phyloP scores from a whole-genome alignment of 2,888 invertebrate genomes.

The Malthinus seriepunctatus region DNA sequence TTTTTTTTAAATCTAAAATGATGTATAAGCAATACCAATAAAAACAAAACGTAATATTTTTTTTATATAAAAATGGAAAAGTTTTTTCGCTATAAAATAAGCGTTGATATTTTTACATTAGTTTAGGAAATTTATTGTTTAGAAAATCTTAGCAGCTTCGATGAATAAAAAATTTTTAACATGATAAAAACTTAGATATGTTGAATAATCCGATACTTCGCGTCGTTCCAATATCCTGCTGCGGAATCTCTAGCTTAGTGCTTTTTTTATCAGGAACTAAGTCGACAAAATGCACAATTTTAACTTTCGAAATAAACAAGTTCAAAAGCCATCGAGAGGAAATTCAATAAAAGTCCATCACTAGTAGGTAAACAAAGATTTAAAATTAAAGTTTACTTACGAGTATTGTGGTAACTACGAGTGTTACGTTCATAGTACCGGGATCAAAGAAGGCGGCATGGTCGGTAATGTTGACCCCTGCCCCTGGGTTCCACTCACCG shows the following conservation, averaged over 20 bases:
- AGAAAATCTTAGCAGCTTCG: background rate
- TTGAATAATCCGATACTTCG: conserved; percentile 71
- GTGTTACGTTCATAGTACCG: conserved; percentile 71
- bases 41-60: conserved; percentile 1
- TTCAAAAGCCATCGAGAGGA: background rate
- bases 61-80: background rate
- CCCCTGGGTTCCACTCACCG: conserved; percentile 73
- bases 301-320: conserved; percentile 55
- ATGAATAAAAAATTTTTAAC: background rate
- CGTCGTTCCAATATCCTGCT: conserved; percentile 69
- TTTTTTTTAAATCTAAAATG: conserved; percentile 14
- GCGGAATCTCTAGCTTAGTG: conserved; percentile 66
- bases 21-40: conserved; percentile 15
- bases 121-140: too few relatives aligned
- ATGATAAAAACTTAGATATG: conserved; percentile 58
- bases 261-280: conserved; percentile 69
- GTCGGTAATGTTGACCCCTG: conserved; percentile 72
- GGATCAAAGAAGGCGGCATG: conserved; percentile 72
- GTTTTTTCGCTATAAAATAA: background rate
- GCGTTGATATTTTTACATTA: too few relatives aligned
- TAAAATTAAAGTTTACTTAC: conserved; percentile 56
- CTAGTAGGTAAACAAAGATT: background rate
- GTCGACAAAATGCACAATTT: conserved; percentile 72
- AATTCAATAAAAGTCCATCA: background rate
- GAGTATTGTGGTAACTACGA: conserved; percentile 77